Evolutionary conservation across 2,888 invertebrate species (phyloP), one percentile per base, ranked within the genome.

Genomic region (Cancer borealis): DNA sequence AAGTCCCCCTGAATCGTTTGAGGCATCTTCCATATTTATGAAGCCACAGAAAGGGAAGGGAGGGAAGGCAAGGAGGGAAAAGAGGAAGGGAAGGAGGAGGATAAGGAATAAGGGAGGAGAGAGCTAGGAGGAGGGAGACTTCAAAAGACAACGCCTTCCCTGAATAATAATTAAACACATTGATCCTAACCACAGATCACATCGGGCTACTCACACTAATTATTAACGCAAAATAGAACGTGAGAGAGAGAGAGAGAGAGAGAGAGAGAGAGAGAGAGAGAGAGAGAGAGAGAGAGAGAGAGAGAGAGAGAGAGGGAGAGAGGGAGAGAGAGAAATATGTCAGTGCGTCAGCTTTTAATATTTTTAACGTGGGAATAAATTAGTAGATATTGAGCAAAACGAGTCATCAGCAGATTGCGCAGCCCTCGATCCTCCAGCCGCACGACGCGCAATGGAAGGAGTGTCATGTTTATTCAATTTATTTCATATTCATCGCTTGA

Each of bases 231-330:
- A 79, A 30, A 79, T 79, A 79, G 30, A 30, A 26, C 79, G 2
- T 8, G 30, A 30, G 54, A 79, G 79, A 26, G 79, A 79, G 26
- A 10, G 26, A 30, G 79, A 30, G 30, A 79, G 79, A 10, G 30
- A 79, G n/a, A 73, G 73, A 26, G n/a, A 73, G 73, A 73, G 73
- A 73, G 73, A n/a, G 73, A 73, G 73, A 73, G 73, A 73, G 73
- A 73, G 73, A 73, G 73, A 73, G 73, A n/a, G 73, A 73, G 73
- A 73, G n/a, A n/a, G 73, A 73, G 26, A 73, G 26, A 73, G n/a
- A n/a, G n/a, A n/a, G n/a, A 17, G n/a, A n/a, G 30, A 79, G 79
- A 79, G 79, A 12, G 26, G 10, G 54, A 54, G 54, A 54, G 54
- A 66, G 66, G 0, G 8, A 66, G 66, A 21, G 30, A 79, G 79